Conservation (phyloP, 1,140 invertebrate species). For the Brachionus angularis region DNA sequence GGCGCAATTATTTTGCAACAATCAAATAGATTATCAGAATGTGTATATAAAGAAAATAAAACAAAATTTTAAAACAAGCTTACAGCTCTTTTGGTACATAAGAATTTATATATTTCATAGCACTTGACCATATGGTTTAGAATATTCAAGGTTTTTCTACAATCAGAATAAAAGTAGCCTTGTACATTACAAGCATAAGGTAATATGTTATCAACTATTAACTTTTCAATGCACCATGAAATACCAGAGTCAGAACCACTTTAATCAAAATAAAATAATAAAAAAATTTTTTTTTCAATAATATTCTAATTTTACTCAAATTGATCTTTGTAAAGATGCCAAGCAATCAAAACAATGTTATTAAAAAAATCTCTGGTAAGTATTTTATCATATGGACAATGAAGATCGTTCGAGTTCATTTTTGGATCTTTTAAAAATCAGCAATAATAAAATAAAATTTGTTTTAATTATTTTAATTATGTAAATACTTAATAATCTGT, state of each 20-base stretch:
- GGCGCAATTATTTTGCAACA: too few relatives aligned
- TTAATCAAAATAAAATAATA: constrained; percentile 9
- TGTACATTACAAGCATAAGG: constrained; percentile 52
- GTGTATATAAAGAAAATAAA: not conserved
- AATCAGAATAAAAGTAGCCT: constrained; percentile 54
- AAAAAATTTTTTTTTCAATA: not conserved
- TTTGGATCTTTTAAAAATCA: constrained; percentile 48
- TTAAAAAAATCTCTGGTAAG: constrained; percentile 55
- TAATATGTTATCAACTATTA: constrained; percentile 53
- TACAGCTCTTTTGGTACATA: constrained; percentile 51
- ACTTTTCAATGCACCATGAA: constrained; percentile 52
- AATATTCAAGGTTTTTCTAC: constrained; percentile 53
- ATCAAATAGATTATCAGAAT: too few relatives aligned
- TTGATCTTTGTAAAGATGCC: constrained; percentile 51
- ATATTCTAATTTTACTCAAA: constrained; percentile 47
- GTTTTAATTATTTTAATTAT: not conserved
- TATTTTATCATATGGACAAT: constrained; percentile 56
- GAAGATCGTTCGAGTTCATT: constrained; percentile 49
- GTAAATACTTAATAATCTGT: constrained; percentile 51
- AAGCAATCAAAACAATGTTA: constrained; percentile 53
- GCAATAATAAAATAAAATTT: not conserved
- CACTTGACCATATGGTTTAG: constrained; percentile 53
- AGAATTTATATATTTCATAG: constrained; percentile 52
- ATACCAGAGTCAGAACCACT: constrained; percentile 47
- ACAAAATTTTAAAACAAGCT: not conserved